Conservation (phyloP, 1,140 invertebrate species). For the Cydia splendana region DNA sequence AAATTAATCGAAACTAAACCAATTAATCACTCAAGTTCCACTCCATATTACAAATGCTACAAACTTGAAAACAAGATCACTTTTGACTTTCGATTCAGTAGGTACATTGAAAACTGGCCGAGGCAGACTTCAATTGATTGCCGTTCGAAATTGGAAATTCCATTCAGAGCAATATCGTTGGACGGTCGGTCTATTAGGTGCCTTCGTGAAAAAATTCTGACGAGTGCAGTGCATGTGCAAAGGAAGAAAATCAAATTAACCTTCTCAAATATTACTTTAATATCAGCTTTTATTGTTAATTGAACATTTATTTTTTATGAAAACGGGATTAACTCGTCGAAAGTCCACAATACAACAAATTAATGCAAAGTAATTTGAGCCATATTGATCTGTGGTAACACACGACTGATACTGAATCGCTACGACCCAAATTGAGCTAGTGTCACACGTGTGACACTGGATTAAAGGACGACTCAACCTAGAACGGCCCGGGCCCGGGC, state of each 20-base stretch:
- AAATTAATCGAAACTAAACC: neutral
- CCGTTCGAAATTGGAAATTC: neutral
- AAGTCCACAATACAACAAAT: no score
- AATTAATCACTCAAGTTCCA: neutral
- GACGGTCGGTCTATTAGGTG: neutral
- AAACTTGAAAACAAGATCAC: neutral
- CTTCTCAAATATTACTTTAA: neutral
- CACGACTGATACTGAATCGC: no score
- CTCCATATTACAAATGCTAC: neutral
- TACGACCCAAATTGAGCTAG: no score
- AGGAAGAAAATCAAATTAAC: neutral
- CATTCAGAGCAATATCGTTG: slow-evolving; percentile 4
- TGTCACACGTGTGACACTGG: no score
- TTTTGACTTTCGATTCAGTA: neutral
- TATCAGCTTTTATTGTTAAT: neutral
- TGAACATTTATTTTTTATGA: no score
- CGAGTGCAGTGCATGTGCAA: neutral
- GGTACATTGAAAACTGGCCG: neutral
- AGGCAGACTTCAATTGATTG: slow-evolving; percentile 8
- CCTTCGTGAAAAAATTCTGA: neutral
- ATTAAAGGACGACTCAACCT: no score
- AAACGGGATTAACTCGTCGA: no score
- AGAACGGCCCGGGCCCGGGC: no score
- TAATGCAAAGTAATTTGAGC: no score
- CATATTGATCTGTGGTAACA: no score